Evolutionary conservation across 2,113 vertebrate genomes (phyloP).

Genomic region (Garra rufa): DNA sequence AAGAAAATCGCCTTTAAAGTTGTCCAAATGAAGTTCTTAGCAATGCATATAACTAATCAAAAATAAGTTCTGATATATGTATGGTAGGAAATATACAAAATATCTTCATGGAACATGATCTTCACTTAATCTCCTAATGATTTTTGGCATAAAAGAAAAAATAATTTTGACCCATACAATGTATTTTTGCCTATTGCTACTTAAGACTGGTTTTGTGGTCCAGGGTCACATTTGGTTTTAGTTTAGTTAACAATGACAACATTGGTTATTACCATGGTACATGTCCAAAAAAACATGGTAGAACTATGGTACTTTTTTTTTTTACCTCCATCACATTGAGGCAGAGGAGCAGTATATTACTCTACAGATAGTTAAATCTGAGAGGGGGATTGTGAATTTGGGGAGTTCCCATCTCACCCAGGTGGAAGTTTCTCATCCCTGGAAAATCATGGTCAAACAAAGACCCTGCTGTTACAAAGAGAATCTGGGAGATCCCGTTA

Average conservation of each 20-base stretch:
- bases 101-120: too few species aligned
- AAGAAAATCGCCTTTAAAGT: too few species aligned
- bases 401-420: slow-evolving; percentile 13
- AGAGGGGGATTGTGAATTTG: neutral
- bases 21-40: too few species aligned
- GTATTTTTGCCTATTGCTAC: too few species aligned
- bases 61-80: too few species aligned
- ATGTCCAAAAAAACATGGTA: neutral
- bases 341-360: neutral
- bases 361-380: neutral
- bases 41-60: too few species aligned
- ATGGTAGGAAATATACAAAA: too few species aligned
- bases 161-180: too few species aligned
- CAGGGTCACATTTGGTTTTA: too few species aligned
- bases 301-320: neutral
- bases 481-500: neutral
- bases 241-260: neutral
- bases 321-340: neutral
- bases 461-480: slow-evolving; percentile 10
- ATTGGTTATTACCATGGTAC: neutral
- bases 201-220: too few species aligned
- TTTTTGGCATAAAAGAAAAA: too few species aligned
- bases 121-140: too few species aligned
- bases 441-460: slow-evolving; percentile 18
- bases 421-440: neutral